phyloP scores from a whole-genome alignment of 2,113 vertebrate genomes.

The Lophius piscatorius region DNA sequence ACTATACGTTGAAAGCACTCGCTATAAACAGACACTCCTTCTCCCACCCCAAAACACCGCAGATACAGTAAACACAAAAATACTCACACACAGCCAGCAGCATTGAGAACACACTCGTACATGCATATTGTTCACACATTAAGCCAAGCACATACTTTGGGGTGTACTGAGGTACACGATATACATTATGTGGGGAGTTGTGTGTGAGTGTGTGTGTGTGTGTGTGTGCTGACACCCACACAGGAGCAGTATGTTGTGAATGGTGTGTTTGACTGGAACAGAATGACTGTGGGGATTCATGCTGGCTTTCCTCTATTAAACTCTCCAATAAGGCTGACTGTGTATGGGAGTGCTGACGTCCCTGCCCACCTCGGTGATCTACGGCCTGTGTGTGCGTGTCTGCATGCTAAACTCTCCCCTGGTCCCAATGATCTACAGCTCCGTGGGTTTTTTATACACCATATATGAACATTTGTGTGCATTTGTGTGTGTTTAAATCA shows the following conservation, averaged over 20 bases:
- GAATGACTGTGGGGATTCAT: slow-evolving; percentile 79
- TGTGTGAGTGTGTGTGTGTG: slow-evolving; percentile 16
- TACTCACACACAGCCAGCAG: background rate
- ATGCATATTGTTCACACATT: slow-evolving; percentile 25
- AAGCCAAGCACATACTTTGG: slow-evolving; percentile 6
- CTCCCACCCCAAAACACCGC: slow-evolving; percentile 12
- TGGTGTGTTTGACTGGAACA: slow-evolving; percentile 75
- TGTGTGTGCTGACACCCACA: slow-evolving; percentile 38
- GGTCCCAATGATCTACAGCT: slow-evolving; percentile 69
- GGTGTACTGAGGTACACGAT: slow-evolving; percentile 28
- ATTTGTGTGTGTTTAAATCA: slow-evolving; percentile 70
- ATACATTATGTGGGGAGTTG: slow-evolving; percentile 24
- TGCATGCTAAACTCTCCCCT: slow-evolving; percentile 57
- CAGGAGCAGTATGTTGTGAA: slow-evolving; percentile 60
- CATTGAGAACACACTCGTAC: slow-evolving; percentile 28
- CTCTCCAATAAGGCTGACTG: slow-evolving; percentile 75
- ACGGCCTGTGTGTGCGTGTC: slow-evolving; percentile 51
- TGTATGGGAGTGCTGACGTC: slow-evolving; percentile 77
- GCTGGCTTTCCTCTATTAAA: slow-evolving; percentile 81
- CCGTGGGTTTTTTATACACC: slow-evolving; percentile 57
- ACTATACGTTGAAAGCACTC: too few species aligned
- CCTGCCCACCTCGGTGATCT: slow-evolving; percentile 76
- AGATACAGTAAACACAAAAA: background rate
- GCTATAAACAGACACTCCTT: slow-evolving; percentile 2
- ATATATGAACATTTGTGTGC: slow-evolving; percentile 68